A percentile compares a stretch with the other conserved stretches of the same genome.
Evolutionary conservation across 64 coral and sea anemone species (phyloP).

Genomic region (Anthopleura sola): DNA sequence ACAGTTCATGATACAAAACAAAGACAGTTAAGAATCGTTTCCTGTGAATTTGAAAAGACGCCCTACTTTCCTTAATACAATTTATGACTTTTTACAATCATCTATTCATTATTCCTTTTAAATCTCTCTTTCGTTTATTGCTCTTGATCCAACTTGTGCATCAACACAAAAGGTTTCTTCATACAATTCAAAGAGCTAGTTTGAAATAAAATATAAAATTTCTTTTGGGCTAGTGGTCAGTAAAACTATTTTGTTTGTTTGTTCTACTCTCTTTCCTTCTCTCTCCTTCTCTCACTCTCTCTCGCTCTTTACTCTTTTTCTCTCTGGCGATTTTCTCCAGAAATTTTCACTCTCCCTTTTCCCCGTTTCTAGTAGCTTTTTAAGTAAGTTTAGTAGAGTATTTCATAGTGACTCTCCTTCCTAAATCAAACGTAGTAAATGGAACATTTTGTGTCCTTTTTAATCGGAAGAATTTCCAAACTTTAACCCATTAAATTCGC

Average conservation of each 20-base stretch:
- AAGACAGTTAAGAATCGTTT: not conserved
- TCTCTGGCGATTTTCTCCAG: too few species aligned
- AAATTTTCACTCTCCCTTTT: too few species aligned
- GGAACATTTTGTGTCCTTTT: not conserved
- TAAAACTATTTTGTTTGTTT: not conserved
- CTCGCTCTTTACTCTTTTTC: not conserved
- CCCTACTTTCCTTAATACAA: not conserved
- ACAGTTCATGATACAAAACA: not conserved
- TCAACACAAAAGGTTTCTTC: not conserved
- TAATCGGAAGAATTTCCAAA: not conserved
- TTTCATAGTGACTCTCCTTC: too few species aligned
- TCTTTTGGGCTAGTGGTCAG: not conserved
- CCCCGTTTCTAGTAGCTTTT: too few species aligned
- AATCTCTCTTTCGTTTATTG: not conserved
- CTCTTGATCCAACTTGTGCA: not conserved
- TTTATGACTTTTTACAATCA: conserved; percentile 1
- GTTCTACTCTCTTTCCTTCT: not conserved
- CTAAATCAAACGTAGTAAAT: too few species aligned
- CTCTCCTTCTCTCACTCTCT: not conserved
- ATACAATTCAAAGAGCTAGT: not conserved
- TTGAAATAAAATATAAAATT: not conserved
- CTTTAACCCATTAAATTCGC: not conserved
- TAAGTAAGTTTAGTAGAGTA: too few species aligned
- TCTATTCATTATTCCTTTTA: not conserved
- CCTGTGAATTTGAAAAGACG: not conserved